phyloP scores from a whole-genome alignment of 2,888 invertebrate genomes.

The Caenorhabditis zanzibari region DNA sequence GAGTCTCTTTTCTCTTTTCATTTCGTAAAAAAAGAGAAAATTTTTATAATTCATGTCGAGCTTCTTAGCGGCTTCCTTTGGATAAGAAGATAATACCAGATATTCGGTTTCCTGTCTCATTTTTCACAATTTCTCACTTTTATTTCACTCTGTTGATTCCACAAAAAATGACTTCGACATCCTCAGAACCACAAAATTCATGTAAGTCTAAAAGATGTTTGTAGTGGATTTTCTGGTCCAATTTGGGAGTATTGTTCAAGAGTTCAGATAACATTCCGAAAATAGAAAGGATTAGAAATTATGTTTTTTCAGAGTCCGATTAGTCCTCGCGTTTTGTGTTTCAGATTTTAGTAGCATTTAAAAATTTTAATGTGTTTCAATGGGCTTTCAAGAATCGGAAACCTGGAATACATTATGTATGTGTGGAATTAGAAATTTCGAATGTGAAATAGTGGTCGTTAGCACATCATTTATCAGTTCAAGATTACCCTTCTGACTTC shows the following conservation, averaged over 20 bases:
- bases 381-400: too few species aligned
- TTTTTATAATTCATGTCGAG: conserved; percentile 43
- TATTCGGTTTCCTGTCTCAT: background rate
- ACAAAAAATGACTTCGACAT: conserved; percentile 34
- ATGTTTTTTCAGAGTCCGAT: background rate
- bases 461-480: background rate
- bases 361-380: background rate
- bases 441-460: too few species aligned
- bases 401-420: too few species aligned
- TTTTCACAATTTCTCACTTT: background rate
- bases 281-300: conserved; percentile 1
- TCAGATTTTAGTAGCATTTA: background rate
- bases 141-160: background rate
- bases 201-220: conserved; percentile 25
- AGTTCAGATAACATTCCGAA: background rate
- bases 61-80: conserved; percentile 40
- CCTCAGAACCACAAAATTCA: conserved; percentile 28
- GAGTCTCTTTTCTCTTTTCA: conserved; percentile 13
- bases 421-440: too few species aligned
- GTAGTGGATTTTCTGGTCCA: background rate
- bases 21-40: conserved; percentile 11
- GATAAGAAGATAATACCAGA: conserved; percentile 35
- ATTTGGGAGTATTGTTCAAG: background rate
- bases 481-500: background rate
- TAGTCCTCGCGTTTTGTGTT: background rate